These are phyloP conservation scores for Operophtera brumata DNA, from an alignment of 2,888 invertebrate genomes.

Conservation along the genomic window DNA sequence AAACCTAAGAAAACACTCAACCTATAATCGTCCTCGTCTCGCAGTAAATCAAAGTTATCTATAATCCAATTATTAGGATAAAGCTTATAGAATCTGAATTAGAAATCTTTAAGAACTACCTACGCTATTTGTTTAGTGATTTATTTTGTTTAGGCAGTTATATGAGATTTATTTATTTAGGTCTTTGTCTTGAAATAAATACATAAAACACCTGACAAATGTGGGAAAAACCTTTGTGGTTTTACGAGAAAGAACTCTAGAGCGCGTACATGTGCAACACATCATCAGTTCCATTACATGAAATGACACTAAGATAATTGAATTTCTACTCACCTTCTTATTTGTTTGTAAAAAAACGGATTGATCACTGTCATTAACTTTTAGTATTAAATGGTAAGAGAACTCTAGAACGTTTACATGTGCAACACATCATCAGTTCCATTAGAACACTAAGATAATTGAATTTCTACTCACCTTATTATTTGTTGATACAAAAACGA, in stretches of 20 bases:
- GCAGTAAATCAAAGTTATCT: background rate
- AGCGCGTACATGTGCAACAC: background rate
- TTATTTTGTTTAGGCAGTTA: too few relatives aligned
- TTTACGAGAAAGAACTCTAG: conserved; percentile 22
- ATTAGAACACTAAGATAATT: background rate
- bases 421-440: background rate
- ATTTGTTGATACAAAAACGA: too few relatives aligned
- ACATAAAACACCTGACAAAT: too few relatives aligned
- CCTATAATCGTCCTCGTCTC: background rate
- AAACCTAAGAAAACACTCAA: background rate
- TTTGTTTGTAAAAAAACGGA: too few relatives aligned
- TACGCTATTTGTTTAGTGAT: too few relatives aligned
- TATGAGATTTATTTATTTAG: too few relatives aligned
- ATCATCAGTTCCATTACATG: background rate
- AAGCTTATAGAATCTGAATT: background rate
- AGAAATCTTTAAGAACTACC: too few relatives aligned
- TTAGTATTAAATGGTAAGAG: background rate
- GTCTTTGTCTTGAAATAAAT: too few relatives aligned
- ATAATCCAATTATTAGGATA: background rate
- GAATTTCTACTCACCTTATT: background rate
- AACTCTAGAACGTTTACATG: background rate
- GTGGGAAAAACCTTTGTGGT: too few relatives aligned
- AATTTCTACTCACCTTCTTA: background rate
- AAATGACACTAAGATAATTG: background rate
- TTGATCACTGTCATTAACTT: too few relatives aligned